Base-by-base conservation (phyloP, 2,113 vertebrate species). In the Chelonoidis abingdonii region DNA sequence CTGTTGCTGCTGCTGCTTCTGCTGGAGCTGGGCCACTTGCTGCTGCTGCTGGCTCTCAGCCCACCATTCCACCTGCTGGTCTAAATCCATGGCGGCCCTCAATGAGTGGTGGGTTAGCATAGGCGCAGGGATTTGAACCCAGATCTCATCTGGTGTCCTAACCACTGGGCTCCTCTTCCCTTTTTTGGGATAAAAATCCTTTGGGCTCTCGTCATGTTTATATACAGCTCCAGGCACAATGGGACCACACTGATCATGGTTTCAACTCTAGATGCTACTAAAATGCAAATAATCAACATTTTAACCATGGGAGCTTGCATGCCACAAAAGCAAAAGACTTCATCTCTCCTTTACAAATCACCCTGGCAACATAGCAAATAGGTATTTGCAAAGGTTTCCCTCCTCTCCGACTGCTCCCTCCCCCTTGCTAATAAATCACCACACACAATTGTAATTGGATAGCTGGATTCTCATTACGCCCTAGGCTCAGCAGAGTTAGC, bases 401-500 rank as follows among this genome's bases (percentile, higher is more conserved):
- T 1, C 78, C 0, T 86, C 85, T 81, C 49, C 56, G 38, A 2
- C 41, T 38, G 13, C 65, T 14, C 5, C 16, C 65, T 38, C 31
- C 80, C 89, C 7, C 10, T 56, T 5, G 57, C n/a, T 52, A 38
- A 49, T 75, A 89, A 94, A 89, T 47, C 81, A 89, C 81, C 80
- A 9, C 50, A 22, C 16, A 4, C 14, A 8, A 2, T 31, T 19
- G 86, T 91, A 88, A 94, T 92, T n/a, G 53, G 44, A 72, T 38
- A 78, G 84, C 76, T 82, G 62, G 41, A 47, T 65, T 19, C 10
- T 88, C 12, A 81, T 86, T 86, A 75, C 41, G 21, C 25, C 0
- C 59, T 3, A 0, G 0, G 41, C 62, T 91, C 79, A 3, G 89
- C 80, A 22, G 0, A 2, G 56, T 76, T 83, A 1, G 52, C 38